phyloP scores from a whole-genome alignment of 1,140 invertebrate species.

The Drosophila biarmipes region DNA sequence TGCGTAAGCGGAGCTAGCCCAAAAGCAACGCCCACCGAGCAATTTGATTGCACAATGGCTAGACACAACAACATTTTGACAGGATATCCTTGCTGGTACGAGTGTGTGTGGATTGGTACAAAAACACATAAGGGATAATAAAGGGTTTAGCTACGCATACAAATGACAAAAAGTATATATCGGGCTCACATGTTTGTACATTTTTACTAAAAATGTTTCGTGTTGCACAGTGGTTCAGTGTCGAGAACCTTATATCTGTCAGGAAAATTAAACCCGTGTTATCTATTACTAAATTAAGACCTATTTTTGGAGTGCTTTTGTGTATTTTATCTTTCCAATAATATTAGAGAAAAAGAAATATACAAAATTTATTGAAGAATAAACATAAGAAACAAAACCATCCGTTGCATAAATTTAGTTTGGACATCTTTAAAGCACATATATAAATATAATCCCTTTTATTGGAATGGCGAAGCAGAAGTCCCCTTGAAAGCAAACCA shows the following conservation, averaged over 20 bases:
- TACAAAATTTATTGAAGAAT: not conserved
- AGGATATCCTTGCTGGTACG: conserved; percentile 25
- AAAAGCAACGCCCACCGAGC: conserved; percentile 44
- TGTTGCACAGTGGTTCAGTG: conserved; percentile 35
- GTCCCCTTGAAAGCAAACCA: not conserved
- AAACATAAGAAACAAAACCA: not conserved
- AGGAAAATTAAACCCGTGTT: not conserved
- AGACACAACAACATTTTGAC: conserved; percentile 41
- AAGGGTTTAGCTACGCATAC: conserved; percentile 56
- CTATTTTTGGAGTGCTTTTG: not conserved
- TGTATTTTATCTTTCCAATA: not conserved
- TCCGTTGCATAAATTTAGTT: not conserved
- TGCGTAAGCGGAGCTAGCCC: conserved; percentile 49
- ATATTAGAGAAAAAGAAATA: not conserved
- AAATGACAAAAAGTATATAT: conserved; percentile 22
- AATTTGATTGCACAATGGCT: conserved; percentile 65
- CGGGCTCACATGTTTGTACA: conserved; percentile 2
- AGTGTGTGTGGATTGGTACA: conserved; percentile 7
- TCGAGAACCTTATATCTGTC: not conserved
- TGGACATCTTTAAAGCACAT: not conserved
- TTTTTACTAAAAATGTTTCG: conserved; percentile 19
- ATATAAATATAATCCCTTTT: not conserved
- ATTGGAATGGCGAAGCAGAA: too few relatives aligned
- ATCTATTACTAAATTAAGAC: not conserved
- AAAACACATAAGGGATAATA: conserved; percentile 47